Evolutionary conservation across 2,888 invertebrate genomes (phyloP), one percentile per base, ranked within the genome.

Genomic region (Lithosia quadra): DNA sequence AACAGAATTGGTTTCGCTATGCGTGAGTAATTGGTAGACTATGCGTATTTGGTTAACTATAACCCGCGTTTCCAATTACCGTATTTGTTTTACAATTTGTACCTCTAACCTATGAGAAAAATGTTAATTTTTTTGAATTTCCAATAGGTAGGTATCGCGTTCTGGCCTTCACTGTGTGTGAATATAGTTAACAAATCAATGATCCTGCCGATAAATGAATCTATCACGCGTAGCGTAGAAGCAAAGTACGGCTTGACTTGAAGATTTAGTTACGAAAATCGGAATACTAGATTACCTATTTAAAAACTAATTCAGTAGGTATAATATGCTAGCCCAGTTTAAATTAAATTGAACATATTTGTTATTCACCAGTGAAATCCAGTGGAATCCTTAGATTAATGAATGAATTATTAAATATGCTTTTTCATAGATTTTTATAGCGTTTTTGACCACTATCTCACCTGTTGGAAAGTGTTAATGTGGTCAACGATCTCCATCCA

Each of bases 181-280:
- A 86, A 86, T 81, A 60, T 77, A 56, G 76, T 85, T 87, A 86
- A 76, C 83, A 71, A 67, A 13, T 62, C 68, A 68, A 68, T 80
- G 75, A 82, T 78, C 67, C 72, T 78, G 68, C 69, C 36, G 68
- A 57, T 78, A 81, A 88, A 88, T 85, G 76, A 81, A 80, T 73
- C 69, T 78, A 79, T 85, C 88, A 89, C 88, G 88, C 81, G 59
- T 49, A 28, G 0, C 36, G 10, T 61, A 21, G 21, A 21, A 58
- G n/a, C 5, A 34, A 5, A 5, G 3, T 21, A 34, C 33, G 33
- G n/a, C n/a, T n/a, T 0, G 28, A 33, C 33, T 28, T 33, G 28
- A 18, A 33, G 28, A 9, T 43, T 43, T 43, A n/a, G n/a, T n/a
- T n/a, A 43, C 1, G 43, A 18, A 43, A 43, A 43, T 43, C 43